phyloP scores from a whole-genome alignment of 2,797 vertebrate genomes.

The Harpagifer antarcticus region DNA sequence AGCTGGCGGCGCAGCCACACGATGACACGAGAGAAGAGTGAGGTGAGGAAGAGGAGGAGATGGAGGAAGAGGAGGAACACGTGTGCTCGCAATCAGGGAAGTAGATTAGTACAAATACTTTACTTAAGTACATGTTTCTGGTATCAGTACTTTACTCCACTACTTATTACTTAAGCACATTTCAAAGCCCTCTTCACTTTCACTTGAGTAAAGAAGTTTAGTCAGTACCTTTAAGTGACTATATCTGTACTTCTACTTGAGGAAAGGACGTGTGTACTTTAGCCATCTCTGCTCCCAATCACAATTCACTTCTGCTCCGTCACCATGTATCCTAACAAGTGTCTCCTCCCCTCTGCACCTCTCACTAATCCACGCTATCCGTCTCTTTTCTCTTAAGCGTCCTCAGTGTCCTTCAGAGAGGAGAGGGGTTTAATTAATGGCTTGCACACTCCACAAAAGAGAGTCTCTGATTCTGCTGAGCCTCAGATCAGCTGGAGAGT shows the following conservation, averaged over 20 bases:
- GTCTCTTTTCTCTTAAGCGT: constrained; percentile 44
- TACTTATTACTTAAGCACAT: no score
- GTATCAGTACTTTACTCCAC: no score
- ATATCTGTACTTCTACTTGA: no score
- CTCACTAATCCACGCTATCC: constrained; percentile 23
- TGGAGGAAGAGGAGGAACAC: constrained; percentile 8
- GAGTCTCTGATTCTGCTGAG: constrained; percentile 35
- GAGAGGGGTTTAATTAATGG: constrained; percentile 71
- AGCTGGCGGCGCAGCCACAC: constrained; percentile 68
- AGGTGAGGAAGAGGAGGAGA: constrained; percentile 33
- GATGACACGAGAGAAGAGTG: constrained; percentile 43
- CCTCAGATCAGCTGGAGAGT: constrained; percentile 25
- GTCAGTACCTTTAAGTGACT: no score
- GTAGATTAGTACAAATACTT: no score
- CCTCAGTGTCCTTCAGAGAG: constrained; percentile 48
- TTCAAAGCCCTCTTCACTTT: no score
- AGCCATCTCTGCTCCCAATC: not conserved
- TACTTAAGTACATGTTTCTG: no score
- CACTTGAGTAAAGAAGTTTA: no score
- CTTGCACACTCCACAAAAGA: constrained; percentile 37
- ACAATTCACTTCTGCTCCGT: constrained; percentile 24
- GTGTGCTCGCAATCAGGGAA: constrained; percentile 17
- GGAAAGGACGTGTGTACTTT: no score
- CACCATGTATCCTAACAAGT: constrained; percentile 52
- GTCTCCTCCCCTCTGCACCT: constrained; percentile 36